Evolutionary conservation across 1,140 invertebrate species (phyloP).

Genomic region (Mactra quadrangularis): DNA sequence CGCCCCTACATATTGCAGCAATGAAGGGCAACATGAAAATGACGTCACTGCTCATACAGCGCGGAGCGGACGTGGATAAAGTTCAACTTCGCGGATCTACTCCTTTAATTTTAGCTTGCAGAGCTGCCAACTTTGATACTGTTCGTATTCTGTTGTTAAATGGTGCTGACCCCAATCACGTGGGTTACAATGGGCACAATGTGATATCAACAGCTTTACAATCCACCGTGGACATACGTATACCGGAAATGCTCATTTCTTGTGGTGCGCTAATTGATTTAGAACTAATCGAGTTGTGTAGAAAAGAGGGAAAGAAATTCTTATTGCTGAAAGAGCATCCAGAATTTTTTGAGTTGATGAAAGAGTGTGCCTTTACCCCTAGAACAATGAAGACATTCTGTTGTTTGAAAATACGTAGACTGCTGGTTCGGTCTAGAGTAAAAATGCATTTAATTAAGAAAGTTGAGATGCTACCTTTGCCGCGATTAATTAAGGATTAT

Average conservation of each 20-base stretch:
- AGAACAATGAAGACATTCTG: conserved; percentile 67
- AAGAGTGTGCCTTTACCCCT: conserved; percentile 65
- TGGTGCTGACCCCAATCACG: conserved; percentile 77
- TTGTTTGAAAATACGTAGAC: conserved; percentile 69
- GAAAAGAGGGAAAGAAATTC: conserved; percentile 69
- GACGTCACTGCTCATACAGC: conserved; percentile 69
- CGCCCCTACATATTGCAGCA: conserved; percentile 75
- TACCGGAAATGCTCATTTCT: conserved; percentile 71
- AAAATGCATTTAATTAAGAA: conserved; percentile 72
- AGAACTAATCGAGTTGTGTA: conserved; percentile 66
- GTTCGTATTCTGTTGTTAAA: conserved; percentile 71
- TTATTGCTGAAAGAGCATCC: conserved; percentile 64
- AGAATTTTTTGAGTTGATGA: conserved; percentile 65
- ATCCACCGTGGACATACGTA: conserved; percentile 60
- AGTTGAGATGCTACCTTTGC: conserved; percentile 72
- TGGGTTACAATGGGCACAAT: conserved; percentile 73
- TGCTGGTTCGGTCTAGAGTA: conserved; percentile 58
- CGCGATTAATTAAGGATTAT: conserved; percentile 73
- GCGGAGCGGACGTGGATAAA: conserved; percentile 72
- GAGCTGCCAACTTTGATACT: conserved; percentile 67
- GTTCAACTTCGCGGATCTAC: conserved; percentile 75
- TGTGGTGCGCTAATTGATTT: conserved; percentile 70
- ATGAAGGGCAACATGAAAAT: conserved; percentile 75
- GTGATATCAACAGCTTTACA: conserved; percentile 73
- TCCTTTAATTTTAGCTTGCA: conserved; percentile 73